Evolutionary conservation across 2,888 invertebrate species (phyloP), one percentile per base, ranked within the genome.

Genomic region (Xylota segnis): DNA sequence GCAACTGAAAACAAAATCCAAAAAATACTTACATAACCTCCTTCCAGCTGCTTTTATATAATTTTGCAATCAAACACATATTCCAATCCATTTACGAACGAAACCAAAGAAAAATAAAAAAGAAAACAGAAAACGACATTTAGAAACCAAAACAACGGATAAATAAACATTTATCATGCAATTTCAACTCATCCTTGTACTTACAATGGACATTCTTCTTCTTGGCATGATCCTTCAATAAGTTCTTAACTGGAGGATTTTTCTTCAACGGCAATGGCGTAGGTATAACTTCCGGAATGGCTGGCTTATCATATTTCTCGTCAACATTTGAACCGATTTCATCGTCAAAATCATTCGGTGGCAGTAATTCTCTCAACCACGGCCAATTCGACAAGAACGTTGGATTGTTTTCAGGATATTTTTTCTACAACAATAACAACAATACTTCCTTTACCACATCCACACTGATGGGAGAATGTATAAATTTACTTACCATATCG

Each of bases 151-250:
- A 45, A 47, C 40, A 43, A 29, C 12, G 34, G n/a, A n/a, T n/a
- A 4, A 14, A 56, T n/a, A 52, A 16, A n/a, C 2, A 54, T 18
- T 37, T 2, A 12, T 45, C 32, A 50, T 23, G 23, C 14, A 66
- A 32, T 4, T 6, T 5, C 34, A 34, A 43, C 0, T 6, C 14
- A 40, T 29, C 14, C 7, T n/a, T 40, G 12, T 12, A 91, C 91
- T 91, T 79, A 92, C 92, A 92, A 83, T 91, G 90, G 37, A 90
- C 89, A 88, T 91, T 91, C 88, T 91, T 92, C 77, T 92, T 92
- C 82, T 89, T 89, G 72, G 89, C 90, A 54, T 90, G 91, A 74
- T 90, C 91, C 72, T 91, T 91, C 34, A 88, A 78, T 0, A 77
- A 59, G 1, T 88, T 74, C 43, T 82, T 83, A 58, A 66, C 50